These are phyloP conservation scores for Tursiops truncatus DNA, from an alignment of 2,113 vertebrate species.

Conservation along the genomic window DNA sequence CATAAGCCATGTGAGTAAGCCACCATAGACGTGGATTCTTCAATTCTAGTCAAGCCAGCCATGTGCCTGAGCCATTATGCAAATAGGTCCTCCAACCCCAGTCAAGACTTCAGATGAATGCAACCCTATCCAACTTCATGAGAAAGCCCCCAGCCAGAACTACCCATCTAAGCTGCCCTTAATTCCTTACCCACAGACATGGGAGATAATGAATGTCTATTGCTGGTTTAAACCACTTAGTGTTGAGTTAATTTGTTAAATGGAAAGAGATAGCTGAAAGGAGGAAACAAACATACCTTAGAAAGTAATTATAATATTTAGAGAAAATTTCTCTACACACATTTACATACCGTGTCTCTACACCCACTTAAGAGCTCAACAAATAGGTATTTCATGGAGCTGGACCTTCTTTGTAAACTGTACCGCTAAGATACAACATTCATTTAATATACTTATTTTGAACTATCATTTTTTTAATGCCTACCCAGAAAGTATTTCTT, in stretches of 20 bases:
- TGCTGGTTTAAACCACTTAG: background rate
- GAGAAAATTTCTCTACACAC: background rate
- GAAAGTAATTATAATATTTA: background rate
- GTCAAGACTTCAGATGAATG: background rate
- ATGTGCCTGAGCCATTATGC: no score
- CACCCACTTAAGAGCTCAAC: background rate
- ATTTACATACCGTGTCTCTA: rapidly evolving
- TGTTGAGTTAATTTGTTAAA: background rate
- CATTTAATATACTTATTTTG: background rate
- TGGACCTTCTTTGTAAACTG: background rate
- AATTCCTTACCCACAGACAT: background rate
- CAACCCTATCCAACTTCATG: background rate
- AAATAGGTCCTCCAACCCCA: background rate
- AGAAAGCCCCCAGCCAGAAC: background rate
- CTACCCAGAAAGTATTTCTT: background rate
- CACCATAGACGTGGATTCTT: background rate
- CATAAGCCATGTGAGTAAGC: background rate
- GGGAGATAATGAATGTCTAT: background rate
- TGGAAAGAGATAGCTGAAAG: background rate
- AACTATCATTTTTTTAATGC: background rate
- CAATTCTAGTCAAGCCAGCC: background rate
- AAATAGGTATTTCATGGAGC: background rate
- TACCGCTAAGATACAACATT: background rate
- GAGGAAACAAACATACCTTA: background rate
- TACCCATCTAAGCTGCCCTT: background rate